phyloP scores from a whole-genome alignment of 1,140 invertebrate species.

The Melitaea cinxia region DNA sequence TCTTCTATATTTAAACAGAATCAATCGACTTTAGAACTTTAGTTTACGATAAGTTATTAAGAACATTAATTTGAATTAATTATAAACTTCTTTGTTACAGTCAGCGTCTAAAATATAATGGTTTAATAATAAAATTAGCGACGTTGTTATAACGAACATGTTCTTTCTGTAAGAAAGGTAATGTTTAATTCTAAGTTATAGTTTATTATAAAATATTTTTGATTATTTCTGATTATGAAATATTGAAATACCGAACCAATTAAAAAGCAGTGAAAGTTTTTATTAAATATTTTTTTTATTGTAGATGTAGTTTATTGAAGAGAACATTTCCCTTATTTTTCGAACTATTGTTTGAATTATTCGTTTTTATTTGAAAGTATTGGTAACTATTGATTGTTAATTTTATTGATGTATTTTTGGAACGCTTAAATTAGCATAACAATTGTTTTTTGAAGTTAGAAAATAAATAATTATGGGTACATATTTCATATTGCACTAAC shows the following conservation, averaged over 20 bases:
- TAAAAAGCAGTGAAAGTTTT: not conserved
- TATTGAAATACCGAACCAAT: too few species aligned
- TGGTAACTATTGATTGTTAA: too few species aligned
- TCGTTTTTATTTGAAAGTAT: too few species aligned
- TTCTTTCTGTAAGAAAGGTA: not conserved
- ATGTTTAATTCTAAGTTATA: not conserved
- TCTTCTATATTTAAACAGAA: constrained; percentile 6
- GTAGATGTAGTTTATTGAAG: not conserved
- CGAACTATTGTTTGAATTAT: too few species aligned
- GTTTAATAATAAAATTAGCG: not conserved
- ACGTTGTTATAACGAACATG: not conserved
- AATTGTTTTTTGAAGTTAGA: too few species aligned
- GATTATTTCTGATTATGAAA: not conserved
- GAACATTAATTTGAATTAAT: not conserved
- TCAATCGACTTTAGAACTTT: not conserved
- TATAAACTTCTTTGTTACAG: not conserved
- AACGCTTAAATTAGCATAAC: too few species aligned
- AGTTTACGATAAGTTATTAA: not conserved
- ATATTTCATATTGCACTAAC: not conserved
- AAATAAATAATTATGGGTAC: too few species aligned
- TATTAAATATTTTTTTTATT: not conserved
- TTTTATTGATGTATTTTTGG: too few species aligned
- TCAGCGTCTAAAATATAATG: not conserved
- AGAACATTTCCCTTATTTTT: too few species aligned
- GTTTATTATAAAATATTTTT: not conserved